Conservation (phyloP, 2,113 vertebrate genomes). For the Perccottus glenii region DNA sequence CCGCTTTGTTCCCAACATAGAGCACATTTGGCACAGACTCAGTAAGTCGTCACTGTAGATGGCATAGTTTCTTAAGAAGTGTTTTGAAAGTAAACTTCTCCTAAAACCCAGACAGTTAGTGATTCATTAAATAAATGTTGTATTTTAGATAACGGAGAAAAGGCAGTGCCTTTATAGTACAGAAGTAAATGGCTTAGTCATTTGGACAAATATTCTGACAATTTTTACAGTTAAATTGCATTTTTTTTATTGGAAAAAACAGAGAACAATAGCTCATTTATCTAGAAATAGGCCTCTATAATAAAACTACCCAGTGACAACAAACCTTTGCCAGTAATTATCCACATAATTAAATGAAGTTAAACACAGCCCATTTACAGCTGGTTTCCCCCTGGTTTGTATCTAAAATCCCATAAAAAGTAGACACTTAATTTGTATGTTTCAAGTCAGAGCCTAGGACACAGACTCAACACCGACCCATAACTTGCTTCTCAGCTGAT, state of each 20-base stretch:
- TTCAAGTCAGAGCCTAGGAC: no score
- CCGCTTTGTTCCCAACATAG: constrained; percentile 52
- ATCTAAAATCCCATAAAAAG: no score
- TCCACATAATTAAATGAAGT: no score
- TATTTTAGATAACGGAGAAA: constrained; percentile 16
- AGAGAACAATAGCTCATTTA: no score
- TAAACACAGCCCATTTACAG: background rate
- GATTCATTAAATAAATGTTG: constrained; percentile 29
- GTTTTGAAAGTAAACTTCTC: constrained; percentile 45
- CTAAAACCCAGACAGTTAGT: constrained; percentile 40
- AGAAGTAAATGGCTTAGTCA: background rate
- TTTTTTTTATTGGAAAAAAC: no score
- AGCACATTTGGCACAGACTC: constrained; percentile 57
- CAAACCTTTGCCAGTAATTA: no score
- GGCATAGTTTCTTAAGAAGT: constrained; percentile 29
- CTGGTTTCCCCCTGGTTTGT: background rate
- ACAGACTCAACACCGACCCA: no score
- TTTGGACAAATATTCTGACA: background rate
- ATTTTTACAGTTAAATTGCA: background rate
- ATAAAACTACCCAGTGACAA: background rate
- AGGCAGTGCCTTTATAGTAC: constrained; percentile 13
- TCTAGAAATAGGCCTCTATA: background rate
- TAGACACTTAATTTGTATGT: no score
- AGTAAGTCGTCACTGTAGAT: constrained; percentile 29
- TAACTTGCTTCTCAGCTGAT: no score